These are phyloP conservation scores for Sebastes nivosus DNA, from an alignment of 2,797 vertebrate species.

Conservation along the genomic window DNA sequence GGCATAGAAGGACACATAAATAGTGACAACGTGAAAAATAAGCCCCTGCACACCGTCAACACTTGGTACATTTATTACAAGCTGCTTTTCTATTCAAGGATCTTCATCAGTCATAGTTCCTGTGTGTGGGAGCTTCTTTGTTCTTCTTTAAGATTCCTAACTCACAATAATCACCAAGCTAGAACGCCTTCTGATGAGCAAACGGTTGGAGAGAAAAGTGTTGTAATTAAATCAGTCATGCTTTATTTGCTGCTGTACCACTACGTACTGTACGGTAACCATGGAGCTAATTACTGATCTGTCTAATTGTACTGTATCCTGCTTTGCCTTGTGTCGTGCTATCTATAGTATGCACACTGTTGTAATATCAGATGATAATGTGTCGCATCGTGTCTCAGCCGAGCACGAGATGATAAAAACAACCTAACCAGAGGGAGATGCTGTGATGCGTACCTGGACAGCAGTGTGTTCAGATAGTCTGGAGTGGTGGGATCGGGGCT, in stretches of 20 bases:
- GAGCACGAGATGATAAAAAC: not conserved
- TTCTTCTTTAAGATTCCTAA: not conserved
- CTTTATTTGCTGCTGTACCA: not conserved
- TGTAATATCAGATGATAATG: not conserved
- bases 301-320: not conserved
- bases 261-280: not conserved
- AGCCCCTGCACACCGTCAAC: not conserved
- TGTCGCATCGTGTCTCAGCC: not conserved
- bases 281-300: not conserved
- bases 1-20: not conserved
- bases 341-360: not conserved
- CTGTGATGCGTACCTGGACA: slow-evolving; percentile 87
- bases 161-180: not conserved
- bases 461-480: slow-evolving; percentile 95
- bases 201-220: not conserved
- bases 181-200: not conserved
- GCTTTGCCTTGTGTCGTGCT: not conserved
- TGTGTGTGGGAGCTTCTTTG: not conserved
- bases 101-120: not conserved
- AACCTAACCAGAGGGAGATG: not conserved
- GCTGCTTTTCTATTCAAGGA: not conserved
- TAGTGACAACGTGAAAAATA: not conserved
- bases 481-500: slow-evolving; percentile 98
- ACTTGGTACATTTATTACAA: not conserved
- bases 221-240: not conserved